These are phyloP conservation scores for Nannobrachium achirus DNA, from an alignment of 2,113 vertebrate species.

Conservation along the genomic window DNA sequence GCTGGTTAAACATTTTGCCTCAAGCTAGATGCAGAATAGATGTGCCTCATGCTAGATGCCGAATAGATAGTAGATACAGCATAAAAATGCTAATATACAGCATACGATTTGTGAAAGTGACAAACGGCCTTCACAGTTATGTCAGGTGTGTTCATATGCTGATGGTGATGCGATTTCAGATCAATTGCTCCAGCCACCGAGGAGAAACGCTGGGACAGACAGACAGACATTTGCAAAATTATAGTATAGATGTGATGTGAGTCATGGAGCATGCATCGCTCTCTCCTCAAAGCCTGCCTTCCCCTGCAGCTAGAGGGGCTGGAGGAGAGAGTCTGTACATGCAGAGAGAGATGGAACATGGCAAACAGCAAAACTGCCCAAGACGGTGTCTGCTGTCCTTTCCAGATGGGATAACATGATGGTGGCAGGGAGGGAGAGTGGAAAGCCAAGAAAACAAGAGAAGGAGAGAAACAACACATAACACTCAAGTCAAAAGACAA, in stretches of 20 bases:
- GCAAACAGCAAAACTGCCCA: slow-evolving; percentile 46
- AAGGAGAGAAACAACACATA: slow-evolving; percentile 47
- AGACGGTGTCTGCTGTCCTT: slow-evolving; percentile 51
- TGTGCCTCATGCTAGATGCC: too few species aligned
- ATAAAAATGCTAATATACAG: too few species aligned
- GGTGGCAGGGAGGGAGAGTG: slow-evolving; percentile 16
- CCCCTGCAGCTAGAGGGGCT: slow-evolving; percentile 51
- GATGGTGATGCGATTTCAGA: too few species aligned
- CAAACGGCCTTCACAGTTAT: too few species aligned
- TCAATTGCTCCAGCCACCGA: too few species aligned
- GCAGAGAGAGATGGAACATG: slow-evolving; percentile 58
- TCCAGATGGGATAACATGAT: slow-evolving; percentile 47
- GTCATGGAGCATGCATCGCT: slow-evolving; percentile 59
- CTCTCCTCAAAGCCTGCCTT: slow-evolving; percentile 51
- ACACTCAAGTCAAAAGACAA: slow-evolving; percentile 28
- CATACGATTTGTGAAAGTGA: too few species aligned
- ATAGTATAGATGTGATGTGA: slow-evolving; percentile 39
- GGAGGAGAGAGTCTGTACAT: slow-evolving; percentile 36
- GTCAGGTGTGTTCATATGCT: too few species aligned
- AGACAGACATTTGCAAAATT: too few species aligned
- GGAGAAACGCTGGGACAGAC: too few species aligned
- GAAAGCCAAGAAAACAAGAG: not conserved
- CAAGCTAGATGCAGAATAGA: too few species aligned
- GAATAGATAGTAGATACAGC: too few species aligned
- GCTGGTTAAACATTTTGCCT: too few species aligned